Evolutionary conservation across 2,797 vertebrate species (phyloP).

Genomic region (Crax fasciolata): DNA sequence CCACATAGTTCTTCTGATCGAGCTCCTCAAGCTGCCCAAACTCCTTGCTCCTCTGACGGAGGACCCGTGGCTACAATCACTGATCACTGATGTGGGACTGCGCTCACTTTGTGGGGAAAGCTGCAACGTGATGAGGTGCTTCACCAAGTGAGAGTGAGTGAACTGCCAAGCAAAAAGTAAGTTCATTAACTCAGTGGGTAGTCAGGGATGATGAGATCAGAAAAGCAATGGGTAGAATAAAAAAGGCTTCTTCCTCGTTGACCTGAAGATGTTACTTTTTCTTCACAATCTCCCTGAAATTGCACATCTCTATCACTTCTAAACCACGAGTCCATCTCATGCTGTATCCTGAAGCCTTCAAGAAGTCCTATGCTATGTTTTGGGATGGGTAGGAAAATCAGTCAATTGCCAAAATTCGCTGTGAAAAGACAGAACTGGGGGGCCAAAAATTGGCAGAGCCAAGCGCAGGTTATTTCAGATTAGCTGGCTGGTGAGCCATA

Average conservation of each 20-base stretch:
- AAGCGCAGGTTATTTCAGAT: background rate
- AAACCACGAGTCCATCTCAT: background rate
- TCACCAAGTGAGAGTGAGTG: background rate
- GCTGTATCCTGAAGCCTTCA: background rate
- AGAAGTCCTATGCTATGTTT: background rate
- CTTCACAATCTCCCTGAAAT: background rate
- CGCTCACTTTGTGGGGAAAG: background rate
- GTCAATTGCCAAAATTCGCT: background rate
- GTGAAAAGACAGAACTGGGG: background rate
- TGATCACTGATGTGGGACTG: fast-evolving
- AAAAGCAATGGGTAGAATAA: background rate
- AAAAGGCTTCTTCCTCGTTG: background rate
- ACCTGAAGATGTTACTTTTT: background rate
- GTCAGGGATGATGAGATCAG: background rate
- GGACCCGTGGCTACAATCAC: fast-evolving
- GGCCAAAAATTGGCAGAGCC: background rate
- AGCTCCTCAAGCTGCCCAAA: background rate
- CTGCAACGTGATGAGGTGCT: fast-evolving
- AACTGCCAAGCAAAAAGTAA: background rate
- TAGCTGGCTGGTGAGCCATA: background rate
- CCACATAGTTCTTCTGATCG: background rate
- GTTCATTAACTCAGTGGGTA: background rate
- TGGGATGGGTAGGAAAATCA: background rate
- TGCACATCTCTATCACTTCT: background rate
- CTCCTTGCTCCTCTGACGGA: background rate